A percentile compares a stretch with the other conserved stretches of the same genome.
Conservation (phyloP, 2,113 vertebrate genomes). For the Vulpes ferrilata region DNA sequence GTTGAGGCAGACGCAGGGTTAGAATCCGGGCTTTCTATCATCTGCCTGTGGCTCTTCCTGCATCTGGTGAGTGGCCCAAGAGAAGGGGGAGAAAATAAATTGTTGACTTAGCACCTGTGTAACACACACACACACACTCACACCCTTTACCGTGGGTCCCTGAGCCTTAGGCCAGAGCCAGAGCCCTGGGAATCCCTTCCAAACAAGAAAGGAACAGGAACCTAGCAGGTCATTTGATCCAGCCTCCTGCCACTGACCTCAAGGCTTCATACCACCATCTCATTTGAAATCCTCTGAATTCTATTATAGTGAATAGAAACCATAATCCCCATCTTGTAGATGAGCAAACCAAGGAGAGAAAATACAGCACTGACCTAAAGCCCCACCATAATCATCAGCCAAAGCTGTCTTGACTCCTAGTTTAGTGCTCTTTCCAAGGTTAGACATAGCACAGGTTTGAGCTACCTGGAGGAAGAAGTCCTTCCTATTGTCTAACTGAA, state of each 20-base stretch:
- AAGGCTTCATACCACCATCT: not conserved
- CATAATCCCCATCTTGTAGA: not conserved
- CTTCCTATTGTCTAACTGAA: constrained; percentile 39
- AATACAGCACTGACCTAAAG: not conserved
- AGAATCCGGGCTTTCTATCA: not conserved
- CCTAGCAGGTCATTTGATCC: not conserved
- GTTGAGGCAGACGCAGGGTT: not conserved
- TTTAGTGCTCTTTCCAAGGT: not conserved
- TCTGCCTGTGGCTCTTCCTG: not conserved
- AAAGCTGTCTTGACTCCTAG: not conserved
- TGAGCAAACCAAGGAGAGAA: not conserved
- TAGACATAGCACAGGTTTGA: not conserved
- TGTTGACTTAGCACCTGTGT: not conserved
- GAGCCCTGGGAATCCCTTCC: not conserved
- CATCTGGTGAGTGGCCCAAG: not conserved
- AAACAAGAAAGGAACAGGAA: not conserved
- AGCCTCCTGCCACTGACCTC: not conserved
- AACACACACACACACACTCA: not conserved
- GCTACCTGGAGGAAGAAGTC: not conserved
- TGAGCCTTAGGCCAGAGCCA: not conserved
- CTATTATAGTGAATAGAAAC: not conserved
- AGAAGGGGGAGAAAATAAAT: not conserved
- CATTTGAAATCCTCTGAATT: not conserved
- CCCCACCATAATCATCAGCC: not conserved
- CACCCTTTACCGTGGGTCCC: not conserved